Evolutionary conservation across 2,888 invertebrate species (phyloP).

Genomic region (Scotopteryx bipunctaria): DNA sequence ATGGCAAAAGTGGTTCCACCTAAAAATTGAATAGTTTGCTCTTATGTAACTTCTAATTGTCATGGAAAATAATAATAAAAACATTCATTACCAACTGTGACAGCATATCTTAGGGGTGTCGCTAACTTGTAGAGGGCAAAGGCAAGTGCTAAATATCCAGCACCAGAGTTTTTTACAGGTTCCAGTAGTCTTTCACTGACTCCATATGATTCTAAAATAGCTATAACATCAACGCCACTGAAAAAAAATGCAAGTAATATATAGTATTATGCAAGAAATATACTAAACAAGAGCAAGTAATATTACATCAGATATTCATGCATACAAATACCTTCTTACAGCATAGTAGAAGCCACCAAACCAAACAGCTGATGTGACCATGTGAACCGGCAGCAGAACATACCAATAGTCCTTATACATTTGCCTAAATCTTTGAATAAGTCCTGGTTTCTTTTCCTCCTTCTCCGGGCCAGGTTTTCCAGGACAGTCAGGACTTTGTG

Average conservation of each 20-base stretch:
- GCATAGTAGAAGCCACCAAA: slow-evolving; percentile 93
- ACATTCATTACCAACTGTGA: slow-evolving; percentile 89
- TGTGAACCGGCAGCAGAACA: slow-evolving; percentile 96
- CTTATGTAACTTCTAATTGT: too few relatives aligned
- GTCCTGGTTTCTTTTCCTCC: slow-evolving; percentile 75
- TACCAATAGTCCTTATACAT: slow-evolving; percentile 99
- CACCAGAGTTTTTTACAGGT: slow-evolving; percentile 89
- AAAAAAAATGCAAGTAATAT: slow-evolving; percentile 46
- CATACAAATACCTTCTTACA: slow-evolving; percentile 88
- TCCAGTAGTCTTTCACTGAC: slow-evolving; percentile 90
- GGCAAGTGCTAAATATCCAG: slow-evolving; percentile 95
- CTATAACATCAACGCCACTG: slow-evolving; percentile 96
- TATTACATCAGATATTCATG: slow-evolving; percentile 13
- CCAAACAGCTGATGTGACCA: slow-evolving; percentile 94
- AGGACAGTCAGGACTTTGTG: slow-evolving; percentile 39
- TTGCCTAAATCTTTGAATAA: slow-evolving; percentile 86
- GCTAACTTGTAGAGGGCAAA: slow-evolving; percentile 97
- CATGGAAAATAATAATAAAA: too few relatives aligned
- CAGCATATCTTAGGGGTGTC: slow-evolving; percentile 95
- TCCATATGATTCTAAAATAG: slow-evolving; percentile 89
- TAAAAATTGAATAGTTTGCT: slow-evolving; percentile 50
- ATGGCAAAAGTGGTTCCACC: slow-evolving; percentile 94
- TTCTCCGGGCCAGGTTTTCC: slow-evolving; percentile 43
- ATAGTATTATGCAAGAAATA: too few relatives aligned
- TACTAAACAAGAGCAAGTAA: background rate